Conservation (phyloP, 2,113 vertebrate genomes). For the Coreoperca whiteheadi region DNA sequence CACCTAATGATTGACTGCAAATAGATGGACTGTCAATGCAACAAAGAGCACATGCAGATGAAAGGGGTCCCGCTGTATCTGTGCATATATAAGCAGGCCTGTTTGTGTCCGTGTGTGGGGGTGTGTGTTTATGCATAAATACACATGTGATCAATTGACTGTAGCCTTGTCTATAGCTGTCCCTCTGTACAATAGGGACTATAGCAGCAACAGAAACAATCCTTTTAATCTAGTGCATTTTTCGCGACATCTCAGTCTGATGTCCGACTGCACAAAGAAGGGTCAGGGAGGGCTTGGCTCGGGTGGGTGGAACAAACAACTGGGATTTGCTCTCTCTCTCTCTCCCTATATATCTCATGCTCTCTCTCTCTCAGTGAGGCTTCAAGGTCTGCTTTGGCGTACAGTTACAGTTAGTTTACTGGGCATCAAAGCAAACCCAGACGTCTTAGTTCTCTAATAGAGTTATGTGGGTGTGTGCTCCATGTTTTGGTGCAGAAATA, state of each 20-base stretch:
- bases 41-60: conserved; percentile 55
- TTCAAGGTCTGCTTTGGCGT: conserved; percentile 70
- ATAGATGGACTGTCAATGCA: conserved; percentile 50
- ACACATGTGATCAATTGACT: conserved; percentile 54
- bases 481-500: conserved; percentile 31
- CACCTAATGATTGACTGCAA: conserved; percentile 67
- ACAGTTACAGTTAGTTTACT: conserved; percentile 68
- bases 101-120: conserved; percentile 41
- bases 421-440: conserved; percentile 65
- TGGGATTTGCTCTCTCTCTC: conserved; percentile 58
- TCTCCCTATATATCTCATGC: conserved; percentile 13
- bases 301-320: conserved; percentile 78
- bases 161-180: conserved; percentile 8
- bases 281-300: conserved; percentile 66
- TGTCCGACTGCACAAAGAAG: conserved; percentile 73
- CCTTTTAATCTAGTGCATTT: conserved; percentile 79
- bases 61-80: conserved; percentile 63
- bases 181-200: conserved; percentile 59
- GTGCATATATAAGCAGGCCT: conserved; percentile 53
- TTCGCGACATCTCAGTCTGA: conserved; percentile 59
- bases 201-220: conserved; percentile 49
- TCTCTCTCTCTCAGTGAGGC: conserved; percentile 53
- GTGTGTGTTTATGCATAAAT: conserved; percentile 63
- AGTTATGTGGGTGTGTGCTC: conserved; percentile 53
- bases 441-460: conserved; percentile 55